Evolutionary conservation across 2,888 invertebrate genomes (phyloP).

Genomic region (Caenorhabditis afra): DNA sequence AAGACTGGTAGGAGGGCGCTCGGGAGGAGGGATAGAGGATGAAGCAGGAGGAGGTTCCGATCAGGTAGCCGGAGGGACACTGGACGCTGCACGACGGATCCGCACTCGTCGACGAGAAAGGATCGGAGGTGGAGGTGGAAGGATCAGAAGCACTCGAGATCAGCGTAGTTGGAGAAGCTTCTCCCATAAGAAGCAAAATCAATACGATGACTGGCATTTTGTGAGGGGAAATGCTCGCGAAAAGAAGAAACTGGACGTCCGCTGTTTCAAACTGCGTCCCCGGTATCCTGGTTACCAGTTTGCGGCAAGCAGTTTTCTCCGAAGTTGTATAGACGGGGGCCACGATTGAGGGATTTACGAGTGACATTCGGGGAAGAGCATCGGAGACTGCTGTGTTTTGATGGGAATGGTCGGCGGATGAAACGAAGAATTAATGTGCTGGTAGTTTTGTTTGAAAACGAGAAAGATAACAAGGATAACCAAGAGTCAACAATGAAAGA

Average conservation of each 20-base stretch:
- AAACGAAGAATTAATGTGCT: not conserved
- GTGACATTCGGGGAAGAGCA: not conserved
- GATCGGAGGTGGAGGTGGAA: not conserved
- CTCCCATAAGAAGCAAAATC: too few species aligned
- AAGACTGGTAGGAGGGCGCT: conserved; percentile 24
- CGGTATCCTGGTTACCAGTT: conserved; percentile 11
- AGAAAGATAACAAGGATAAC: conserved; percentile 7
- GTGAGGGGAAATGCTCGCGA: too few species aligned
- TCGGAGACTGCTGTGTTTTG: too few species aligned
- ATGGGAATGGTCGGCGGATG: too few species aligned
- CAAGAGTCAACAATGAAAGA: conserved; percentile 15
- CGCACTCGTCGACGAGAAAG: not conserved
- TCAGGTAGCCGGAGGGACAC: conserved; percentile 23
- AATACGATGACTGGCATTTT: too few species aligned
- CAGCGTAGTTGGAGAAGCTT: too few species aligned
- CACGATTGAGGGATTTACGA: too few species aligned
- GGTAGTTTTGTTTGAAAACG: not conserved
- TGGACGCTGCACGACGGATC: conserved; percentile 6
- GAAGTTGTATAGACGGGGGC: too few species aligned
- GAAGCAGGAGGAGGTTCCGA: conserved; percentile 24
- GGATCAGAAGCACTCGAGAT: not conserved
- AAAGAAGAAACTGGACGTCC: too few species aligned
- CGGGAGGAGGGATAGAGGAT: conserved; percentile 5
- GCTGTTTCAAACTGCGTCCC: not conserved
- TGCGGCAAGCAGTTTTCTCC: too few species aligned